Base-by-base conservation (phyloP, 64 coral and sea anemone genomes). In the Anthopleura sola region DNA sequence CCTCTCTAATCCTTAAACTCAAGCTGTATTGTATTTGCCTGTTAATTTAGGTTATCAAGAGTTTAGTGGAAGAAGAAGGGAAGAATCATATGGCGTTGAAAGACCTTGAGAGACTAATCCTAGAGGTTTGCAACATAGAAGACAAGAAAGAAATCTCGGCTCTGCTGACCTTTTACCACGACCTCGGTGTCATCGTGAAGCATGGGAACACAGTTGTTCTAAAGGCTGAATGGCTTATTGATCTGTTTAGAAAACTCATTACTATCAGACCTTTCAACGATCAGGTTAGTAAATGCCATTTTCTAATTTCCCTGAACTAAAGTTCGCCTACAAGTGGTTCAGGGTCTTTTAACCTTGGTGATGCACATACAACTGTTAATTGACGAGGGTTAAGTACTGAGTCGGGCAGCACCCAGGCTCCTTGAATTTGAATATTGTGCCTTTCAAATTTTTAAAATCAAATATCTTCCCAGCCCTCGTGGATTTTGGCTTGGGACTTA, bases 141-240 rank as follows among this genome's bases (percentile, higher is more conserved):
- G 81, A 89, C 58, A 29, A 64, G 2, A 57, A 78, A 23, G 88
- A 90, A 57, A 38, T 60, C 16, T 55, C 80, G 14, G 68, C 88
- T 31, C 39, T 90, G 88, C 46, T 90, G 68, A 84, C 84, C 80
- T 90, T 75, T 38, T 90, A 90, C 74, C 88, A 90, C 53, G 88
- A 90, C 16, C 88, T 90, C 13, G 88, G 88, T 54, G 88, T 90
- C 7, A 90, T 90, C 28, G 68, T 84, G 5, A 90, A 84, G 82
- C 88, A 90, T 90, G 82, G 88, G 11, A 60, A 77, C 11, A 90
- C 88, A 11, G 82, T 90, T 15, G 88, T 90, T 36, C 49, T 90
- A 34, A 81, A 90, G 68, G 60, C 88, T 37, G 80, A 90, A 40
- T 90, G 88, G 88, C 26, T 90, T 14, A 85, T 90, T 58, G 68